Percentiles rank a stretch among this genome's conserved stretches.
Evolutionary conservation across 2,113 vertebrate species (phyloP).

Genomic region (Loxodonta africana): DNA sequence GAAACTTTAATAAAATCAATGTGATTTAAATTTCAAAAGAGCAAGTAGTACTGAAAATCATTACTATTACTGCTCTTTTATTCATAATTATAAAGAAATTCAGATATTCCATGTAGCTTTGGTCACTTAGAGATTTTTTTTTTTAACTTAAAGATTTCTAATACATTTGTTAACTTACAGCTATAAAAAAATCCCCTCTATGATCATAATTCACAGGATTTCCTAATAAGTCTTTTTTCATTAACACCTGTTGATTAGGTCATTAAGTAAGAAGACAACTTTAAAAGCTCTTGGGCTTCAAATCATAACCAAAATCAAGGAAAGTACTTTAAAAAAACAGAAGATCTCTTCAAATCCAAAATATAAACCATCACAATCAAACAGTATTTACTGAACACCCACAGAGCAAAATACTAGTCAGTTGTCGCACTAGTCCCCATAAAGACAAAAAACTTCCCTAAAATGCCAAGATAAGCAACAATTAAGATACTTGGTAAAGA

Average conservation of each 20-base stretch:
- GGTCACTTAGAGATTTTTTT: not conserved
- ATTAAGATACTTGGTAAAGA: not conserved
- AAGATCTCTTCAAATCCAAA: constrained; percentile 38
- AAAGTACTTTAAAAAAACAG: not conserved
- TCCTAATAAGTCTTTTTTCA: not conserved
- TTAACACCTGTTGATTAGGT: not conserved
- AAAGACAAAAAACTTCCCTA: not conserved
- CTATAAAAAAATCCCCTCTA: constrained; percentile 15
- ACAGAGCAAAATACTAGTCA: constrained; percentile 37
- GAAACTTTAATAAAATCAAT: constrained; percentile 37
- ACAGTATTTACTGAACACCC: constrained; percentile 37
- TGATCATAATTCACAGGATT: constrained; percentile 53
- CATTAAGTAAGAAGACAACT: constrained; percentile 47
- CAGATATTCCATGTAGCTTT: not conserved
- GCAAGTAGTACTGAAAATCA: constrained; percentile 46
- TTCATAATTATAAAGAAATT: constrained; percentile 45
- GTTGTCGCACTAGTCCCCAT: not conserved
- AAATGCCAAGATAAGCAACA: not conserved
- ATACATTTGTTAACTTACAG: not conserved
- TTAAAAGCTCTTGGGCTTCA: constrained; percentile 6
- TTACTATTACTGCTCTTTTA: constrained; percentile 43
- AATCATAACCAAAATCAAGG: constrained; percentile 48
- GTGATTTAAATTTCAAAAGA: constrained; percentile 67
- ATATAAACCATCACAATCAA: not conserved
- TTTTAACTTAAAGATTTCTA: constrained; percentile 26